These are phyloP conservation scores for Neomonachus schauinslandi DNA, from an alignment of 2,113 vertebrate species.

Conservation along the genomic window DNA sequence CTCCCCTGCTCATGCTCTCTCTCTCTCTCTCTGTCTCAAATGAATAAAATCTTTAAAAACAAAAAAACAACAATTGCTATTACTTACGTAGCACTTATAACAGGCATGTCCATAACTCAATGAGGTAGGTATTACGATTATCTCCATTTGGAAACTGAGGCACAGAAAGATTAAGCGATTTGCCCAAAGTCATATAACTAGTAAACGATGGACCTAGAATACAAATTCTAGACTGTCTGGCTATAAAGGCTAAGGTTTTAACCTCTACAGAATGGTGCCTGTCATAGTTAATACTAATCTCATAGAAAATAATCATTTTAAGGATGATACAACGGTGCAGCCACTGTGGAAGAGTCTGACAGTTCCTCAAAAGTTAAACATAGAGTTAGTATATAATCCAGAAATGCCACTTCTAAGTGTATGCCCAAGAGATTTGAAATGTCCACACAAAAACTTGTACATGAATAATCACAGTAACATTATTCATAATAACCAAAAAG, in stretches of 20 bases:
- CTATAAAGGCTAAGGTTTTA: slow-evolving; percentile 15
- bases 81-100: background rate
- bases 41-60: too few species aligned
- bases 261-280: background rate
- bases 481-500: slow-evolving; percentile 22
- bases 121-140: background rate
- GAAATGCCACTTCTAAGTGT: background rate
- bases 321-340: background rate
- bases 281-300: background rate
- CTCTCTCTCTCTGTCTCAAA: too few species aligned
- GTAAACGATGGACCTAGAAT: background rate
- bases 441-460: background rate
- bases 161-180: background rate
- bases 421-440: background rate
- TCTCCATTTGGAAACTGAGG: background rate
- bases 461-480: background rate
- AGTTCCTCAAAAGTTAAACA: background rate
- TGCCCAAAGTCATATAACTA: background rate
- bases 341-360: slow-evolving; percentile 14
- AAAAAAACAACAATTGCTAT: background rate
- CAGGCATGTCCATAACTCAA: background rate
- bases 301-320: background rate
- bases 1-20: too few species aligned
- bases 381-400: background rate
- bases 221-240: background rate